These are phyloP conservation scores for Eupleurogrammus muticus DNA, from an alignment of 2,797 vertebrate species.

Conservation along the genomic window DNA sequence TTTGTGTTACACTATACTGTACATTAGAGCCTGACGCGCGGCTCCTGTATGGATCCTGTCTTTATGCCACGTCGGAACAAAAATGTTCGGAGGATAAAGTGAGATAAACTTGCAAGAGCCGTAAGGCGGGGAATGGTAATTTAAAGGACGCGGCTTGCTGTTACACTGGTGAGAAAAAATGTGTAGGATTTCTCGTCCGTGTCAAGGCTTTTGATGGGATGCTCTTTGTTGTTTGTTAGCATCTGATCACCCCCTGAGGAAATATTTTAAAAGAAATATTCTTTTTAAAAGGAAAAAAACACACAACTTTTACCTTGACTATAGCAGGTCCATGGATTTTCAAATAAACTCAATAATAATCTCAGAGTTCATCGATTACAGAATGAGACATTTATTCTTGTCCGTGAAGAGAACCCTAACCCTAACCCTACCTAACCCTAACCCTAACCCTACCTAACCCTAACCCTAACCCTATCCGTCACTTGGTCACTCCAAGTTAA, in stretches of 20 bases:
- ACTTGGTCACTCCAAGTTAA: conserved; percentile 24
- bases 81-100: conserved; percentile 5
- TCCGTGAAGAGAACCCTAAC: no score
- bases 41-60: conserved; percentile 6
- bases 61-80: conserved; percentile 5
- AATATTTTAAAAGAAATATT: conserved; percentile 12
- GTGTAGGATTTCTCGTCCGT: conserved; percentile 11
- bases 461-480: no score
- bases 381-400: conserved; percentile 10
- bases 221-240: conserved; percentile 28
- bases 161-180: conserved; percentile 18
- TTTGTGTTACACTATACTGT: conserved; percentile 12
- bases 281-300: conserved; percentile 23
- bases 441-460: no score
- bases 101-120: conserved; percentile 5
- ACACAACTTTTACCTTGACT: conserved; percentile 26
- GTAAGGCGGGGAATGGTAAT: not conserved
- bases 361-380: conserved; percentile 23
- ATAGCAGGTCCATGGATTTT: conserved; percentile 56
- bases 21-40: conserved; percentile 13
- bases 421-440: no score
- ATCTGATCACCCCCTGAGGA: conserved; percentile 28
- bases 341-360: conserved; percentile 29
- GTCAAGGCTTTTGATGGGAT: conserved; percentile 18
- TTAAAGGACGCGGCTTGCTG: not conserved